phyloP scores from a whole-genome alignment of 92 coral and sea anemone species.

The Metridium senile region DNA sequence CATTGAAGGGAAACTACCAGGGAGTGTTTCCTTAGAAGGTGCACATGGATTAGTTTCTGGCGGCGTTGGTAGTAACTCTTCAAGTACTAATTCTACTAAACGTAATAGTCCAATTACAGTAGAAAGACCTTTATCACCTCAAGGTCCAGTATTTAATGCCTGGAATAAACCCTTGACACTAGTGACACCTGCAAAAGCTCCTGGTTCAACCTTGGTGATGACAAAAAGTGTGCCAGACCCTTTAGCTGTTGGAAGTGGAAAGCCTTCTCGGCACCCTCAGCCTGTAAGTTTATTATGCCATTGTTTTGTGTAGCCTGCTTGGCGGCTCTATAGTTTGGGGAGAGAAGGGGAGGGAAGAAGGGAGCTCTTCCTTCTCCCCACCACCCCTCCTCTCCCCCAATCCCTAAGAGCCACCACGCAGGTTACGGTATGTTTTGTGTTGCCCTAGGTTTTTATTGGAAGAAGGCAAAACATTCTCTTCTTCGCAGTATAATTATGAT shows the following conservation, averaged over 20 bases:
- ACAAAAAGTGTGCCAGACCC: conserved; percentile 86
- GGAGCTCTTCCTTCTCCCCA: too few species aligned
- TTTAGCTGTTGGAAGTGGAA: conserved; percentile 99
- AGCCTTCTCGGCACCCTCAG: conserved; percentile 66
- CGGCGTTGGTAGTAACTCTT: conserved; percentile 65
- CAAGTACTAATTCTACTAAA: conserved; percentile 88
- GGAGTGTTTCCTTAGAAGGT: conserved; percentile 57
- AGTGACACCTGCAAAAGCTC: conserved; percentile 92
- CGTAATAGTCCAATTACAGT: conserved; percentile 85
- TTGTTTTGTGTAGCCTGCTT: background rate
- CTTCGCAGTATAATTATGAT: too few species aligned
- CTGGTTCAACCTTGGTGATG: conserved; percentile 52
- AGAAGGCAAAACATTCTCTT: too few species aligned
- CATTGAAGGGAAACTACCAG: conserved; percentile 54
- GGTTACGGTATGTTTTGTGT: too few species aligned
- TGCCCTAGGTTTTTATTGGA: too few species aligned
- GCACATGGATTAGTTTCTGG: conserved; percentile 47
- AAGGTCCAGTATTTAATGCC: conserved; percentile 91
- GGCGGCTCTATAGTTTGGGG: too few species aligned
- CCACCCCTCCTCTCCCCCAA: too few species aligned
- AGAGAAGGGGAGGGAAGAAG: too few species aligned
- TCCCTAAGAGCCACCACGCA: too few species aligned
- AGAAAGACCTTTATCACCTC: conserved; percentile 87
- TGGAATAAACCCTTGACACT: conserved; percentile 93
- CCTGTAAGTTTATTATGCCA: conserved; percentile 32